Evolutionary conservation across 2,888 invertebrate genomes (phyloP), one percentile per base, ranked within the genome.

Genomic region (Salpingus planirostris): DNA sequence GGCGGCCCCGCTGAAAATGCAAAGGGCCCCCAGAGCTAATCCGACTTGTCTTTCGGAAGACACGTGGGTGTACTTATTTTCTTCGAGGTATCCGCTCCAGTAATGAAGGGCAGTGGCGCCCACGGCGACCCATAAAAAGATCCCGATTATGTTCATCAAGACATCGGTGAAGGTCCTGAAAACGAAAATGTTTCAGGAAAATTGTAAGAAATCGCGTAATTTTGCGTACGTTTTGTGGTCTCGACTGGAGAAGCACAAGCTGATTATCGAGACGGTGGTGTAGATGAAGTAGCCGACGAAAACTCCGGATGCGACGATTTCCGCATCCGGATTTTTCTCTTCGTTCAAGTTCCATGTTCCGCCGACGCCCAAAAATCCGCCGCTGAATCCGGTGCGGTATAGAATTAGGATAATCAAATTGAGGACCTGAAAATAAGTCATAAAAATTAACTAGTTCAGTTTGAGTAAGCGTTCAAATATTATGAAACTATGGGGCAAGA

Each of bases 301-400:
- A 2, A 89, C 81, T 5, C 89, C 89, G 0, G 87, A 86, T 0
- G 88, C 88, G 1, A 90, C 80, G 42, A 89, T 88, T 69, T 90
- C 89, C 11, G 83, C 82, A 52, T 89, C 89, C 0, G 87, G 78
- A 59, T 80, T 86, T 67, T 88, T 88, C 59, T 86, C 85, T 60
- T 89, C 88, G 52, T 88, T 86, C 29, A 89, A 69, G 66, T 89
- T 89, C 88, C 89, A 89, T 11, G 87, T 87, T 33, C 88, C 89
- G 25, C 89, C 88, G 30, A 89, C 83, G 18, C 89, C 89, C 39
- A 90, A 70, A 60, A 89, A 89, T 57, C 79, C 77, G 2, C 89
- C 89, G 45, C 78, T 77, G 66, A 80, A 82, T 7, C 89, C 89
- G 13, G 81, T 80, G 39, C 89, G 76, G 65, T 90, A 89, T 5